Evolutionary conservation across 2,113 vertebrate species (phyloP).

Genomic region (Ranitomeya variabilis): DNA sequence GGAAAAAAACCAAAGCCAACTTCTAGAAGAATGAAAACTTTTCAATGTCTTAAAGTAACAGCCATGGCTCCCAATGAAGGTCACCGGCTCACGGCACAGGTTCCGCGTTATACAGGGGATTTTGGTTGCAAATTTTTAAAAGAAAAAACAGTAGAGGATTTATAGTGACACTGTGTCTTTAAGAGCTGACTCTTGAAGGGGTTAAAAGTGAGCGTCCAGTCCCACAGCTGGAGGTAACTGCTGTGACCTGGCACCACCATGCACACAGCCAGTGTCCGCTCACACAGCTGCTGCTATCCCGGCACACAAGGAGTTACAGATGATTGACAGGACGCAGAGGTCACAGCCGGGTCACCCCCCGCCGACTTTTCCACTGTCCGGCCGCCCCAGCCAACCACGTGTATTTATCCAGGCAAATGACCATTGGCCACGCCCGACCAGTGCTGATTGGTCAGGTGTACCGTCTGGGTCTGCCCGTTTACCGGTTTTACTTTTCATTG

Average conservation of each 20-base stretch:
- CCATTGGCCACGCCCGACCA: not conserved
- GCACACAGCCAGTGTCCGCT: too few relatives aligned
- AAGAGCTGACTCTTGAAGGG: not conserved
- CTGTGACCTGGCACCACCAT: too few relatives aligned
- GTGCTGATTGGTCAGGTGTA: not conserved
- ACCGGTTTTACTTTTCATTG: slow-evolving; percentile 46
- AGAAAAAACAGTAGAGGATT: too few relatives aligned
- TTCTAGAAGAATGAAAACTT: too few relatives aligned
- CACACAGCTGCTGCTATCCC: not conserved
- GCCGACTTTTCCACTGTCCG: not conserved
- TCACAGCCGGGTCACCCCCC: slow-evolving; percentile 1
- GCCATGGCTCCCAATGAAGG: too few relatives aligned
- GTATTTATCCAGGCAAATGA: slow-evolving; percentile 45
- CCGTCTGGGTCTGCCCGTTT: not conserved
- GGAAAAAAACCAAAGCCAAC: too few relatives aligned
- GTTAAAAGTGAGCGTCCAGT: not conserved
- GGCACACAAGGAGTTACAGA: not conserved
- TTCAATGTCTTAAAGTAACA: too few relatives aligned
- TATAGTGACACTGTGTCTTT: too few relatives aligned
- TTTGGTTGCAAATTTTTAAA: too few relatives aligned
- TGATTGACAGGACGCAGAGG: not conserved
- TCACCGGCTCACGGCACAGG: too few relatives aligned
- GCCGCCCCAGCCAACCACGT: slow-evolving; percentile 30
- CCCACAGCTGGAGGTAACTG: not conserved
- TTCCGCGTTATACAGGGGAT: too few relatives aligned